Evolutionary conservation across 2,113 vertebrate species (phyloP).

Genomic region (Kryptolebias marmoratus): DNA sequence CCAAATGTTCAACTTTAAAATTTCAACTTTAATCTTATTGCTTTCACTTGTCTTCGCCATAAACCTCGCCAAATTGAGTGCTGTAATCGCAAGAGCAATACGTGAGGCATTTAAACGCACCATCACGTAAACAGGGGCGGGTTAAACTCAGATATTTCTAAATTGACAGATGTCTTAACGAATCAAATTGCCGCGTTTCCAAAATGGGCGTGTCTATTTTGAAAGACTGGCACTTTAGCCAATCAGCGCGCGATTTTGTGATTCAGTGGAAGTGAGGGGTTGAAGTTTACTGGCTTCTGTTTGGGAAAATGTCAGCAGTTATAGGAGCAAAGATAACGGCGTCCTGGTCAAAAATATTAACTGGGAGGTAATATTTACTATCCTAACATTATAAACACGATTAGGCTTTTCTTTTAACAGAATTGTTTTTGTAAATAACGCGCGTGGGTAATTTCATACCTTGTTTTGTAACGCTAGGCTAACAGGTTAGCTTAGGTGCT

Average conservation of each 20-base stretch:
- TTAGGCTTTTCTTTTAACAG: accelerated
- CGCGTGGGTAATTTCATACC: background rate
- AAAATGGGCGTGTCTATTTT: background rate
- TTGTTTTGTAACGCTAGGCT: constrained; percentile 4
- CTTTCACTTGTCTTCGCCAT: background rate
- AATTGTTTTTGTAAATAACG: background rate
- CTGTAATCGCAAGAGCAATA: background rate
- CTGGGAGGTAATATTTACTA: constrained; percentile 61
- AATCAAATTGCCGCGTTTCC: constrained; percentile 22
- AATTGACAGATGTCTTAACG: constrained; percentile 7
- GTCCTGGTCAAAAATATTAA: constrained; percentile 58
- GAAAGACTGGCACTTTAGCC: constrained; percentile 19
- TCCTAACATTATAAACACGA: accelerated
- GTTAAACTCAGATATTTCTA: accelerated
- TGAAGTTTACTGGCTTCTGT: constrained; percentile 24
- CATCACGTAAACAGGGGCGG: background rate
- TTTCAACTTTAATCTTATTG: background rate
- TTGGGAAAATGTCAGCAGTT: constrained; percentile 72
- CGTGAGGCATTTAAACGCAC: background rate
- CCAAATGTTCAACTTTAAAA: background rate
- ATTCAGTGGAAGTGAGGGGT: background rate
- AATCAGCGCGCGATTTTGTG: constrained; percentile 19
- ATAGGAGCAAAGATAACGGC: constrained; percentile 55
- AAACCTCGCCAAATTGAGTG: too few relatives aligned
- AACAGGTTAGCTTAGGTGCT: background rate